A percentile compares a stretch with the other conserved stretches of the same genome.
Evolutionary conservation across 2,113 vertebrate species (phyloP).

Genomic region (Chaetodon trifascialis): DNA sequence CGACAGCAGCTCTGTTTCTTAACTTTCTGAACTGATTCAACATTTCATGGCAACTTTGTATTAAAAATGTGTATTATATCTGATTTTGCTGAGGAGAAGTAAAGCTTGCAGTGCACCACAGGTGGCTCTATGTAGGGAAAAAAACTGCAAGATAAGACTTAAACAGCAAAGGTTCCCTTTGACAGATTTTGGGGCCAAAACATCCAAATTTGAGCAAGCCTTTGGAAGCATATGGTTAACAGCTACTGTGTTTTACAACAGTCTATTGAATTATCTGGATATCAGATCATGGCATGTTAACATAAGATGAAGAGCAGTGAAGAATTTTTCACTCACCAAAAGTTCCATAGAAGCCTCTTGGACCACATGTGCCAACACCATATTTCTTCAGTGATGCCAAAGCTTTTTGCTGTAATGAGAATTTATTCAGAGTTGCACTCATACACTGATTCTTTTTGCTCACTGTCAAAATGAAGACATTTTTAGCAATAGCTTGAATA

Average conservation of each 20-base stretch:
- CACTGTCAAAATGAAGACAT: not conserved
- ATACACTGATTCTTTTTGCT: not conserved
- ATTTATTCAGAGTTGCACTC: fast-evolving
- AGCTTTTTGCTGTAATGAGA: slow-evolving; percentile 87
- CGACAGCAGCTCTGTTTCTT: too few relatives aligned
- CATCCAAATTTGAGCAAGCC: not conserved
- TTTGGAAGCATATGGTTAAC: not conserved
- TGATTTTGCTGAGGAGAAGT: too few relatives aligned
- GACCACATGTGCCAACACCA: slow-evolving; percentile 96
- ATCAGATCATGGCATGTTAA: not conserved
- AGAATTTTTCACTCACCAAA: slow-evolving; percentile 85
- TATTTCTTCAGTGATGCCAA: slow-evolving; percentile 94
- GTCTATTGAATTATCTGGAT: not conserved
- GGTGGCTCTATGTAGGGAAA: too few relatives aligned
- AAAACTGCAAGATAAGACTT: not conserved
- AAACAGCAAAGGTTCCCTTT: too few relatives aligned
- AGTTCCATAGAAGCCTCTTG: slow-evolving; percentile 97
- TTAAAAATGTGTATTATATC: too few relatives aligned
- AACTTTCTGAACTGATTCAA: not conserved
- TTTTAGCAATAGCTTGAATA: not conserved
- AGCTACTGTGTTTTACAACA: not conserved
- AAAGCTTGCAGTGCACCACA: too few relatives aligned
- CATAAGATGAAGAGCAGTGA: not conserved
- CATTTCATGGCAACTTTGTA: too few relatives aligned
- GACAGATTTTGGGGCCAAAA: not conserved